Conservation (phyloP, 1,140 invertebrate species). For the Zaprionus kolodkinae region DNA sequence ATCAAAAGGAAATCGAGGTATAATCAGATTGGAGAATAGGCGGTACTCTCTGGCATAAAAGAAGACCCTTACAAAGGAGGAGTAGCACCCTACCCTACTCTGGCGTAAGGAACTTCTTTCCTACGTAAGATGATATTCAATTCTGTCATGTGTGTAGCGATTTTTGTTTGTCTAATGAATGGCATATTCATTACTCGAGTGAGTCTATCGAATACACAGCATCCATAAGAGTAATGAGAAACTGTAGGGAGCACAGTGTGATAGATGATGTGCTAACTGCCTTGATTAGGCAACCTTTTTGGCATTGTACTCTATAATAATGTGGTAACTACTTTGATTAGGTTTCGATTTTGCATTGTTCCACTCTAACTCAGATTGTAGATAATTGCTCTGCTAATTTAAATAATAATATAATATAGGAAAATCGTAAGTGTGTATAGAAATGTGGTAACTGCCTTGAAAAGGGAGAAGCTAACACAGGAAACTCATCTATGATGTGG, state of each 20-base stretch:
- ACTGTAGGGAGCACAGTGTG: not conserved
- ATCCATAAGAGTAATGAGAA: not conserved
- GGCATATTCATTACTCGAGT: constrained; percentile 3
- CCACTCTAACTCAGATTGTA: no score
- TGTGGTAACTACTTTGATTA: not conserved
- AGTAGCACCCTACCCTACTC: not conserved
- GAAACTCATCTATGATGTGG: not conserved
- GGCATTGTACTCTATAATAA: not conserved
- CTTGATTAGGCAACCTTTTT: not conserved
- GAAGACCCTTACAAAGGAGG: not conserved
- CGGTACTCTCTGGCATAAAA: not conserved
- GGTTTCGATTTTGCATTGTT: not conserved
- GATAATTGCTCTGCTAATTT: no score
- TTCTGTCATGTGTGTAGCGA: not conserved
- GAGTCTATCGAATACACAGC: not conserved
- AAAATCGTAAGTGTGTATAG: no score
- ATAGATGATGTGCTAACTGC: not conserved
- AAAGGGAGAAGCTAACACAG: no score
- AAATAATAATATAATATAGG: no score
- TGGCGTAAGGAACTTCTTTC: not conserved
- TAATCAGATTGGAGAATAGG: constrained; percentile 3
- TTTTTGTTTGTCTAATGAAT: constrained; percentile 7
- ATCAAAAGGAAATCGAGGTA: constrained; percentile 42
- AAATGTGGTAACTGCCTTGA: not conserved
- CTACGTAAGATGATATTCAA: constrained; percentile 18